Percentiles rank a stretch among this genome's conserved stretches.
These are phyloP conservation scores for Meleagris gallopavo DNA, from an alignment of 2,113 vertebrate genomes.

Conservation along the genomic window DNA sequence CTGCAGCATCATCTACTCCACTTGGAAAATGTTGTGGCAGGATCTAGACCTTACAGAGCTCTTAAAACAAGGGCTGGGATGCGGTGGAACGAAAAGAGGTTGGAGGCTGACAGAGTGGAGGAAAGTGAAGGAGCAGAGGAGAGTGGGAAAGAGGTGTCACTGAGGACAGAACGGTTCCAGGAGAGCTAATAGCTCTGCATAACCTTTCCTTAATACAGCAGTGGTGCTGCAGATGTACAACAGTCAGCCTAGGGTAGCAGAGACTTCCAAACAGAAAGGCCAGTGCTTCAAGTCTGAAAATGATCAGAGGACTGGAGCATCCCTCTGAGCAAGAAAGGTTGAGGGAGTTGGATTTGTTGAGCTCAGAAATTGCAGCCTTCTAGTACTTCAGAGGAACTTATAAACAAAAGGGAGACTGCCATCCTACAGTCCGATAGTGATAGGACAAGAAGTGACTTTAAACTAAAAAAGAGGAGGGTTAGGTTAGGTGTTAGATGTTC, in stretches of 20 bases:
- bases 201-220: not conserved
- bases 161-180: not conserved
- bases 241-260: not conserved
- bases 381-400: not conserved
- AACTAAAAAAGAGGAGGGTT: no score
- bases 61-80: not conserved
- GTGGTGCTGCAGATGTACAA: not conserved
- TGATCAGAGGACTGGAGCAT: no score
- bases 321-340: no score
- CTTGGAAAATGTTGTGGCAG: not conserved
- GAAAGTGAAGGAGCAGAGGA: not conserved
- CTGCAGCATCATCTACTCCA: not conserved
- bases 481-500: no score
- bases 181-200: not conserved
- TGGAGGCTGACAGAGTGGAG: not conserved
- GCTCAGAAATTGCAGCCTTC: no score
- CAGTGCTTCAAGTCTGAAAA: not conserved
- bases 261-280: not conserved
- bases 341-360: no score
- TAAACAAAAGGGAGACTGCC: no score
- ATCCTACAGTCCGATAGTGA: no score
- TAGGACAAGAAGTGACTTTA: no score
- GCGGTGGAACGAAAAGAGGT: not conserved
- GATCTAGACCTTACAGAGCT: not conserved
- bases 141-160: not conserved